phyloP scores from a whole-genome alignment of 2,888 invertebrate genomes.

The Andricus curvator region DNA sequence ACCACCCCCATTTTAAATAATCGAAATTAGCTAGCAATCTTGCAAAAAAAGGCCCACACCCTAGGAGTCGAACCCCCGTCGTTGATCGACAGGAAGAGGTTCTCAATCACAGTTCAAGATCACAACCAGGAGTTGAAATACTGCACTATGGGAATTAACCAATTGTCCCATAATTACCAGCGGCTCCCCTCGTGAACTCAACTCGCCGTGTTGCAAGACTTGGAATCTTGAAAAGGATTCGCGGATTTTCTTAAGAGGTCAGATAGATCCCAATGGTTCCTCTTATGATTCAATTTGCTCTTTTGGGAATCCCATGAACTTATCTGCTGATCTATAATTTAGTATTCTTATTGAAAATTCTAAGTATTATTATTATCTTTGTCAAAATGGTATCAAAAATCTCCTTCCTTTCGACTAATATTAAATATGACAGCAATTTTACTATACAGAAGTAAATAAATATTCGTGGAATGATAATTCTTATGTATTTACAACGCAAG shows the following conservation, averaged over 20 bases:
- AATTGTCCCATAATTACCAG: neutral
- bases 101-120: neutral
- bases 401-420: no score
- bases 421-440: no score
- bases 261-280: neutral
- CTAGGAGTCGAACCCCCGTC: neutral
- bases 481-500: no score
- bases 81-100: constrained; percentile 4
- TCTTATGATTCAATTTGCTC: neutral
- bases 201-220: constrained; percentile 15
- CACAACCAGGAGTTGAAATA: neutral
- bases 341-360: no score
- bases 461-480: no score
- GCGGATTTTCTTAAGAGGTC: neutral
- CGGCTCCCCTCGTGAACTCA: constrained; percentile 27
- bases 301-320: neutral
- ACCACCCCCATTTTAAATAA: constrained; percentile 47
- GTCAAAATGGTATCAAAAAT: no score
- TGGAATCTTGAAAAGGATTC: neutral
- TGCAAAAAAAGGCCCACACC: neutral
- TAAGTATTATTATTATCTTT: no score
- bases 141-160: neutral
- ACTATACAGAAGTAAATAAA: no score
- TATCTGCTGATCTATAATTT: no score
- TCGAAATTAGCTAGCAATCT: constrained; percentile 3